Percentiles rank a stretch among this genome's conserved stretches.
Evolutionary conservation across 2,888 invertebrate genomes (phyloP).

Genomic region (Myathropa florea): DNA sequence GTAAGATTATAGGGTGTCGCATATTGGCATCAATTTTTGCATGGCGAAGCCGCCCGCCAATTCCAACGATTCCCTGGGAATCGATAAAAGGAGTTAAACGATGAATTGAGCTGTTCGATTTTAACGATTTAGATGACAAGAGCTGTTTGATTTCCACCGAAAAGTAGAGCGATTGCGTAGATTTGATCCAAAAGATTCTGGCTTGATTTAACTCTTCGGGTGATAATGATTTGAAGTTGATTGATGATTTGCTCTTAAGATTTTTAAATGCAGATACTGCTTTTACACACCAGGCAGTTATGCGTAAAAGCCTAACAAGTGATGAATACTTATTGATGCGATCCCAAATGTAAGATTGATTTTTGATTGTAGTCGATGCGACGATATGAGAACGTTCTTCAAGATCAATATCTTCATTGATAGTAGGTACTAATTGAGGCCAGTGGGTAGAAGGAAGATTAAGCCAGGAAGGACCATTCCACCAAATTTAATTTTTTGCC

Average conservation of each 20-base stretch:
- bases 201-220: conserved; percentile 13
- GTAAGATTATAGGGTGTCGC: conserved; percentile 49
- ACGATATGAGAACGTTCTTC: conserved; percentile 16
- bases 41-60: conserved; percentile 58
- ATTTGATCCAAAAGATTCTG: conserved; percentile 25
- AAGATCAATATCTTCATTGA: background rate
- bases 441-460: conserved; percentile 4
- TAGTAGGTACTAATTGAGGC: background rate
- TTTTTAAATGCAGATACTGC: background rate
- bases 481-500: conserved; percentile 23
- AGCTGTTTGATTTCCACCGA: too few species aligned
- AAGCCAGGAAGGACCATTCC: conserved; percentile 33
- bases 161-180: conserved; percentile 1
- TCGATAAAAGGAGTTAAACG: conserved; percentile 58
- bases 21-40: conserved; percentile 34
- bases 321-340: conserved; percentile 16
- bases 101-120: background rate
- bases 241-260: background rate
- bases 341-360: too few species aligned
- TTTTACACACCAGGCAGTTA: conserved; percentile 31
- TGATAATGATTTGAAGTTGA: background rate
- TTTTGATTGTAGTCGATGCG: background rate
- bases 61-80: conserved; percentile 26
- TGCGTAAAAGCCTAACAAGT: conserved; percentile 5
- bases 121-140: too few species aligned